Conservation (phyloP, 37 sponge, comb jelly and placozoan species). For the Chondrilla cf. caribensis region DNA sequence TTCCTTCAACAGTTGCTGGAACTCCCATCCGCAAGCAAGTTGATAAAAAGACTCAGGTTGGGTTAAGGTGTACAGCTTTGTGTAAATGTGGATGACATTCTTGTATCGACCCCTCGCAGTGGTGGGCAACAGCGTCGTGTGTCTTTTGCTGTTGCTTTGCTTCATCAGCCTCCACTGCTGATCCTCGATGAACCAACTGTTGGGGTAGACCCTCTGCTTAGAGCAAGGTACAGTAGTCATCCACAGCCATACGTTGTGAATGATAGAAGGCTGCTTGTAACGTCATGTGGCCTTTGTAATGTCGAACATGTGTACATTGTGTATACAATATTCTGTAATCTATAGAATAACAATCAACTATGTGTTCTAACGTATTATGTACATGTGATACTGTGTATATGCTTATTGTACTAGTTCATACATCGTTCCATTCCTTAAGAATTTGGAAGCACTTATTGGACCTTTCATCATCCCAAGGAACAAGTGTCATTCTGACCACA, state of each 20-base stretch:
- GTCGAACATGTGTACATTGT: not conserved
- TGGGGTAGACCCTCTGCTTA: conserved; percentile 80
- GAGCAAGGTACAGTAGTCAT: conserved; percentile 48
- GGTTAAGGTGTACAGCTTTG: not conserved
- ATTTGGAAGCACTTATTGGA: conserved; percentile 78
- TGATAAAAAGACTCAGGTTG: conserved; percentile 65
- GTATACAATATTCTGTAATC: too few species aligned
- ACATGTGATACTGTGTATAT: too few species aligned
- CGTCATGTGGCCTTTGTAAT: too few species aligned
- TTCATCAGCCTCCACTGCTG: conserved; percentile 77
- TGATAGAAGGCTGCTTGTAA: not conserved
- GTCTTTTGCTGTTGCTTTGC: conserved; percentile 83
- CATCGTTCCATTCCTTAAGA: conserved; percentile 16
- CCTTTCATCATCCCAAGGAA: conserved; percentile 25
- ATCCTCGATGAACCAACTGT: conserved; percentile 90
- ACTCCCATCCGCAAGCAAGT: conserved; percentile 47
- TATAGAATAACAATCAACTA: too few species aligned
- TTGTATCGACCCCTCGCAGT: too few species aligned
- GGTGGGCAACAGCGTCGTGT: conserved; percentile 86
- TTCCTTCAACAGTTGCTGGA: conserved; percentile 68
- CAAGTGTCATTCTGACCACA: conserved; percentile 80
- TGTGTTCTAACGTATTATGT: too few species aligned
- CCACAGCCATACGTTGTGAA: not conserved
- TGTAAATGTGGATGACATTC: not conserved
- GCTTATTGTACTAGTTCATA: too few species aligned